These are phyloP conservation scores for Salvator merianae DNA, from an alignment of 2,113 vertebrate genomes.

Conservation along the genomic window DNA sequence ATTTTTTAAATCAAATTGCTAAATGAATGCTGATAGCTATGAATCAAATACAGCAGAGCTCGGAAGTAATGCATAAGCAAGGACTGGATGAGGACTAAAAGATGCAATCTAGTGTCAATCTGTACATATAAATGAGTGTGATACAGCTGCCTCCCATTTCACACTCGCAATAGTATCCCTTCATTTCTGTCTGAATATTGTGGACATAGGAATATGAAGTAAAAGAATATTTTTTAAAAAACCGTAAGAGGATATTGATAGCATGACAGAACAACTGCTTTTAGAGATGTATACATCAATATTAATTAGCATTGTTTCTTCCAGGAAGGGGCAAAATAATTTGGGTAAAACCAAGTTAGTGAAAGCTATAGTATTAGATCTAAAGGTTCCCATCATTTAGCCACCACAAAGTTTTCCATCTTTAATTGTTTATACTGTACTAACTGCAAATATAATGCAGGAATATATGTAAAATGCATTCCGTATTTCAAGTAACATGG, in stretches of 20 bases:
- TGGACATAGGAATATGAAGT: constrained; percentile 34
- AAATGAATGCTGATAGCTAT: constrained; percentile 57
- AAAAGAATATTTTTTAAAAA: constrained; percentile 42
- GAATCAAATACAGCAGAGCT: constrained; percentile 46
- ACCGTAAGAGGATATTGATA: neutral
- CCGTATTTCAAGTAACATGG: constrained; percentile 46
- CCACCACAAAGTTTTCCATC: constrained; percentile 37
- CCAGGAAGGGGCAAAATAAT: constrained; percentile 21
- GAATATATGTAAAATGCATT: constrained; percentile 26
- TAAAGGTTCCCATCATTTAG: constrained; percentile 37
- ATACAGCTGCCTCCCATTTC: constrained; percentile 34
- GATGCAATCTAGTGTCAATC: constrained; percentile 33
- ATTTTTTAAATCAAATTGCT: constrained; percentile 64
- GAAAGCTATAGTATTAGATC: constrained; percentile 31
- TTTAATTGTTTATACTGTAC: constrained; percentile 56
- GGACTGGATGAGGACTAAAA: neutral
- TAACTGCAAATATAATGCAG: constrained; percentile 42
- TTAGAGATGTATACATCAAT: constrained; percentile 28
- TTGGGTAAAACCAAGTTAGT: constrained; percentile 30
- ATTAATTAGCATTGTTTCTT: constrained; percentile 46
- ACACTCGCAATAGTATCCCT: neutral
- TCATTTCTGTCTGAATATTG: constrained; percentile 3
- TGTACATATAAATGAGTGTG: constrained; percentile 37
- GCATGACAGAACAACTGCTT: constrained; percentile 45
- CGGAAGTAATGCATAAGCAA: constrained; percentile 43